A percentile compares a stretch with the other conserved stretches of the same genome.
Conservation (phyloP, 2,113 vertebrate genomes). For the Pseudorectes ferrugineus region DNA sequence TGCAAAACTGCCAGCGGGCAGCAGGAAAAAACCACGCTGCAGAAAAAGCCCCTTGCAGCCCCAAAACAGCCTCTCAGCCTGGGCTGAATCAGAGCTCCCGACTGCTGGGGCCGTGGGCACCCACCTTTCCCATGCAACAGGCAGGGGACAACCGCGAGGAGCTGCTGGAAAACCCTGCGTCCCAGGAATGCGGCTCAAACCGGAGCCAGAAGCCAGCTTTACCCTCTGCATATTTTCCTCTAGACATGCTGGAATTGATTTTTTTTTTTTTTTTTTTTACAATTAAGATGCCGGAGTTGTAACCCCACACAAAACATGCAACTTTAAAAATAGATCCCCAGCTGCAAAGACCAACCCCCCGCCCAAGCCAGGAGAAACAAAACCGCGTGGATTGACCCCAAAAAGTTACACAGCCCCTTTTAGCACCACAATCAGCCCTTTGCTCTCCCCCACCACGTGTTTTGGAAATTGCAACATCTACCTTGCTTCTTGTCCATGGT, state of each 20-base stretch:
- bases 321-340: background rate
- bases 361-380: background rate
- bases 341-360: background rate
- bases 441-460: background rate
- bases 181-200: background rate
- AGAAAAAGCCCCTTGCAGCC: slow-evolving; percentile 46
- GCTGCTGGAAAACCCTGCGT: background rate
- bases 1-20: background rate
- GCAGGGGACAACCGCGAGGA: background rate
- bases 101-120: background rate
- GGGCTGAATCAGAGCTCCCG: slow-evolving; percentile 8
- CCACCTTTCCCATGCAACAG: background rate
- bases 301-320: background rate
- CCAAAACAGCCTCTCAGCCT: background rate
- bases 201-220: background rate
- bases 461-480: slow-evolving; percentile 62
- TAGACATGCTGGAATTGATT: background rate
- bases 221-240: background rate
- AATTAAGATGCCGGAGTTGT: background rate
- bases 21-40: background rate
- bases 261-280: background rate
- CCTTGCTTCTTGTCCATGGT: slow-evolving; percentile 72
- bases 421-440: background rate
- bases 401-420: background rate
- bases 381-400: background rate